phyloP scores from a whole-genome alignment of 37 sponge, comb jelly and placozoan genomes.

The Spongilla lacustris region DNA sequence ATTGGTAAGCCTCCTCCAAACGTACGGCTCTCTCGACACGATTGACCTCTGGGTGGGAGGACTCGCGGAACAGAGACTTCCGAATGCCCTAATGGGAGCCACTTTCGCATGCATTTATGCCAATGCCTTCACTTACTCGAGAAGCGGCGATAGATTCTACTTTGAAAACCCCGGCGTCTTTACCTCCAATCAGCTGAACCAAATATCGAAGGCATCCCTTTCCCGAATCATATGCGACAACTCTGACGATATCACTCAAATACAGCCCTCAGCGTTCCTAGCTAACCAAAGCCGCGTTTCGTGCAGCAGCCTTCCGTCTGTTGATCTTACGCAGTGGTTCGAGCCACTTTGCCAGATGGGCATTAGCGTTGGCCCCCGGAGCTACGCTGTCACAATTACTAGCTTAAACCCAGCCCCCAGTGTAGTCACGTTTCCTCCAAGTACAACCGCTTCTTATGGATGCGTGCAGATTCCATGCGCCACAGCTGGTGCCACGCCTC shows the following conservation, averaged over 20 bases:
- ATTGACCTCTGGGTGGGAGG: constrained; percentile 74
- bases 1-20: not conserved
- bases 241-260: constrained; percentile 30
- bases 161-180: constrained; percentile 77
- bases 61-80: constrained; percentile 49
- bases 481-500: not conserved
- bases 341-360: not conserved
- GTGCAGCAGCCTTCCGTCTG: constrained; percentile 10
- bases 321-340: not conserved
- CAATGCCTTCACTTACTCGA: not conserved
- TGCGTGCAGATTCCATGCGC: not conserved
- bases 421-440: not conserved
- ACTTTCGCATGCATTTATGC: constrained; percentile 49
- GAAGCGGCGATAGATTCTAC: constrained; percentile 58
- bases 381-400: not conserved
- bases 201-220: constrained; percentile 50
- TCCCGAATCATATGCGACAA: constrained; percentile 76
- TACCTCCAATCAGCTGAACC: constrained; percentile 49
- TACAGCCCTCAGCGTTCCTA: constrained; percentile 57
- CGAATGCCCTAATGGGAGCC: constrained; percentile 58
- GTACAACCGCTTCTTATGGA: not conserved
- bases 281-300: constrained; percentile 28
- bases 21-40: constrained; percentile 37
- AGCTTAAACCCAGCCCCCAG: not conserved
- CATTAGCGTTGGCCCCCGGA: not conserved